These are phyloP conservation scores for Brachyalestes nurse DNA, from an alignment of 2,797 vertebrate species.

Conservation along the genomic window DNA sequence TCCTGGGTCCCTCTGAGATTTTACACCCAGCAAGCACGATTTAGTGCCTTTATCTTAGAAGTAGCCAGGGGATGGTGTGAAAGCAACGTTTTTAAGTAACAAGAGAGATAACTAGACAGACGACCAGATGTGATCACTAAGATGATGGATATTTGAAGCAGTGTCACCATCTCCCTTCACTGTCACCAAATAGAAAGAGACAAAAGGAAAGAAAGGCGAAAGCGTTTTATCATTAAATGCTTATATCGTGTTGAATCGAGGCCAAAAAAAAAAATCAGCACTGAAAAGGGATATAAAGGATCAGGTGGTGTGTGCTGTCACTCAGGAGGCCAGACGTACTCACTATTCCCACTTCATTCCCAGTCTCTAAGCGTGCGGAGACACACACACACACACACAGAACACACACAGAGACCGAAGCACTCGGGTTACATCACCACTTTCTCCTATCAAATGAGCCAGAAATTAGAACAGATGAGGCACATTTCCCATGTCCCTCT, in stretches of 20 bases:
- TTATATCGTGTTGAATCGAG: background rate
- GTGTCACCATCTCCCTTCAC: background rate
- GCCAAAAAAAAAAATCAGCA: background rate
- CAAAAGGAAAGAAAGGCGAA: background rate
- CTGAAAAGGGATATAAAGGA: background rate
- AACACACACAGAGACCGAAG: background rate
- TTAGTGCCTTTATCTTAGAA: background rate
- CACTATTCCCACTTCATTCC: conserved; percentile 12
- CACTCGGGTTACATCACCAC: conserved; percentile 13
- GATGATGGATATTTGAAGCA: conserved; percentile 2
- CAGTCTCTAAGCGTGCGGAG: background rate
- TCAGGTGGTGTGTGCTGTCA: conserved; percentile 28
- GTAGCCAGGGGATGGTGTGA: background rate
- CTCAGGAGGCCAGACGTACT: conserved; percentile 7
- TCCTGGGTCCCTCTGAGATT: background rate
- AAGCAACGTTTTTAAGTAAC: background rate
- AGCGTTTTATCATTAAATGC: background rate
- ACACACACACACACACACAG: conserved; percentile 5
- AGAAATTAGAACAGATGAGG: conserved; percentile 46
- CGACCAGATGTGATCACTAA: conserved; percentile 1
- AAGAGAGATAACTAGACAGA: background rate
- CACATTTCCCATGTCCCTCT: conserved; percentile 12
- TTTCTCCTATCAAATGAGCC: conserved; percentile 36
- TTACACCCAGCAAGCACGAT: background rate
- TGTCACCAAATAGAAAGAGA: background rate